Evolutionary conservation across 2,888 invertebrate species (phyloP).

Genomic region (Eurois occulta): DNA sequence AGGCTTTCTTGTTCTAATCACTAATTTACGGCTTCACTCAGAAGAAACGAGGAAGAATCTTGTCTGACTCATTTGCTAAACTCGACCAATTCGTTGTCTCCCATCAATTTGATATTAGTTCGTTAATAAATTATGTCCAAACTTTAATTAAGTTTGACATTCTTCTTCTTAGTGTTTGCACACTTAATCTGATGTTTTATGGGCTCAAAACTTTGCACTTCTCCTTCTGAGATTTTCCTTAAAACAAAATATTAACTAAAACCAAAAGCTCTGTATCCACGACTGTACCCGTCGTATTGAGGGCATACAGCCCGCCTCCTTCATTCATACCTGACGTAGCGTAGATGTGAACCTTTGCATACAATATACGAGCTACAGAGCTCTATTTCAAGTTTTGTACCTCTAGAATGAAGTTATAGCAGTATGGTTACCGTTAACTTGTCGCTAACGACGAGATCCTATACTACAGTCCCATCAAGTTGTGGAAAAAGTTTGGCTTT

Average conservation of each 20-base stretch:
- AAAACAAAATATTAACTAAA: conserved; percentile 4
- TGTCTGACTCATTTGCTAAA: background rate
- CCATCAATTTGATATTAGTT: background rate
- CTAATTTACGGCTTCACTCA: background rate
- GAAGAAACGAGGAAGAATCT: background rate
- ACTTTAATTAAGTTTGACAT: background rate
- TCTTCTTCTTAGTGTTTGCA: background rate
- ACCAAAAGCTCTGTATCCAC: conserved; percentile 22
- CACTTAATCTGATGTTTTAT: background rate
- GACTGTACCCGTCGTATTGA: conserved; percentile 74
- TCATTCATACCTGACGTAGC: conserved; percentile 66
- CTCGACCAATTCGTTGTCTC: background rate
- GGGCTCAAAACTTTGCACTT: background rate
- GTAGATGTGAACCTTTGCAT: conserved; percentile 64
- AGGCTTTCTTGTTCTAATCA: background rate
- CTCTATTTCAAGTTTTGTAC: conserved; percentile 44
- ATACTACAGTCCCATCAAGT: background rate
- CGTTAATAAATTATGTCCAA: background rate
- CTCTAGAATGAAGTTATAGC: conserved; percentile 33
- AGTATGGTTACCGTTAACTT: conserved; percentile 19
- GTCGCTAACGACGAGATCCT: conserved; percentile 7
- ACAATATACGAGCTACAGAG: conserved; percentile 38
- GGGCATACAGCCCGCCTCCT: conserved; percentile 77
- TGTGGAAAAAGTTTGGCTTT: background rate
- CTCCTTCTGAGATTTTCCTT: background rate